Percentiles rank a stretch among this genome's conserved stretches.
Evolutionary conservation across 2,888 invertebrate genomes (phyloP).

Genomic region (Sminthurinus aureus): DNA sequence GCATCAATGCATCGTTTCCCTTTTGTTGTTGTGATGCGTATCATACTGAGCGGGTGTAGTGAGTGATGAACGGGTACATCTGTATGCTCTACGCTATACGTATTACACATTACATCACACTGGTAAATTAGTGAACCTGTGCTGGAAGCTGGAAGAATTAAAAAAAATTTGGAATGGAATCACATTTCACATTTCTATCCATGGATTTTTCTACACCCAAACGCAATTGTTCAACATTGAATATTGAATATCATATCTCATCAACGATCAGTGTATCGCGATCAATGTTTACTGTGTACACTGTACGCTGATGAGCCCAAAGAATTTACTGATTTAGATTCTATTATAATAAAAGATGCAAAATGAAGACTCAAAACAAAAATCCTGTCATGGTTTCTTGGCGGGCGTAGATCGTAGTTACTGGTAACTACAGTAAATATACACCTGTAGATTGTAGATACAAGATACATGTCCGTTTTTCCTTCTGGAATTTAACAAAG

Average conservation of each 20-base stretch:
- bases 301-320: not conserved
- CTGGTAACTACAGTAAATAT: not conserved
- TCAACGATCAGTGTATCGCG: not conserved
- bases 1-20: no score
- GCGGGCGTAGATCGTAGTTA: slow-evolving; percentile 4
- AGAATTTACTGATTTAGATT: slow-evolving; percentile 8
- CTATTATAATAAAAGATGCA: not conserved
- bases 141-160: not conserved
- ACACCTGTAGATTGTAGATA: not conserved
- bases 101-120: not conserved
- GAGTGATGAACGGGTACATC: no score
- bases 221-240: not conserved
- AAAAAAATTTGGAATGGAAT: not conserved
- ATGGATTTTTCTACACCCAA: not conserved
- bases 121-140: not conserved
- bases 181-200: not conserved
- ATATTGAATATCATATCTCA: not conserved
- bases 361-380: slow-evolving; percentile 17
- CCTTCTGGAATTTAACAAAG: slow-evolving; percentile 22
- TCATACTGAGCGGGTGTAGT: no score
- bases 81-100: not conserved
- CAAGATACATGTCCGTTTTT: not conserved
- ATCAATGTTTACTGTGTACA: not conserved
- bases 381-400: slow-evolving; percentile 10
- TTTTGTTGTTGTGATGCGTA: no score